These are phyloP conservation scores for Drosophila seclusa DNA, from an alignment of 2,888 invertebrate species.

Conservation along the genomic window DNA sequence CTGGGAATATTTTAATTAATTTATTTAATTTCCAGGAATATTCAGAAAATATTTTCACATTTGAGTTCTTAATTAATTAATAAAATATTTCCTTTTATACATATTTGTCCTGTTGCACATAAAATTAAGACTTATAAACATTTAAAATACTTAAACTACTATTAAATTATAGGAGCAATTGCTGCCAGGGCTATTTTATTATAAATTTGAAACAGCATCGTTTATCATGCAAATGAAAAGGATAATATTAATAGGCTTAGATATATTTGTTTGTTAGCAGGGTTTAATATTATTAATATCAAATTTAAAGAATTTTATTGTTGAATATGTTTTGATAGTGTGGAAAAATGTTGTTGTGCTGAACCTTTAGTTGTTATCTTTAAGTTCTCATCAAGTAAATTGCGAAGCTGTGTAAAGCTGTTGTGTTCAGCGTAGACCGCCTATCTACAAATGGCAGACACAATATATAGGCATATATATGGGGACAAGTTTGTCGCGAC, in stretches of 20 bases:
- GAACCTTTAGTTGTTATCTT: background rate
- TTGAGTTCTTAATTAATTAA: background rate
- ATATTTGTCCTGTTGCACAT: background rate
- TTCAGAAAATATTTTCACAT: background rate
- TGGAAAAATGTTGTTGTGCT: background rate
- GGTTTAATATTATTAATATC: background rate
- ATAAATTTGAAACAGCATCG: background rate
- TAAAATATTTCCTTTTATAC: background rate
- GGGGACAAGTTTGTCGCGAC: background rate
- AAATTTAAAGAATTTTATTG: background rate
- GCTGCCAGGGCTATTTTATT: background rate
- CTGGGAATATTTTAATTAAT: background rate
- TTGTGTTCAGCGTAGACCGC: constrained; percentile 12
- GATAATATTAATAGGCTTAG: background rate
- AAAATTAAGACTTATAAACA: background rate
- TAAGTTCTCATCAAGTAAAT: constrained; percentile 45
- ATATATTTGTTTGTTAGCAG: background rate
- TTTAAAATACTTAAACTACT: background rate
- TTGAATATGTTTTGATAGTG: background rate
- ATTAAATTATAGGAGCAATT: background rate
- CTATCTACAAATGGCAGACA: constrained; percentile 1
- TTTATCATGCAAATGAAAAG: background rate
- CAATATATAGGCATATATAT: constrained; percentile 39
- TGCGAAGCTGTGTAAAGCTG: constrained; percentile 44
- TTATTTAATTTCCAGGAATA: background rate